A percentile compares a stretch with the other conserved stretches of the same genome.
phyloP scores from a whole-genome alignment of 2,888 invertebrate genomes.

The Caenorhabditis doughertyi region DNA sequence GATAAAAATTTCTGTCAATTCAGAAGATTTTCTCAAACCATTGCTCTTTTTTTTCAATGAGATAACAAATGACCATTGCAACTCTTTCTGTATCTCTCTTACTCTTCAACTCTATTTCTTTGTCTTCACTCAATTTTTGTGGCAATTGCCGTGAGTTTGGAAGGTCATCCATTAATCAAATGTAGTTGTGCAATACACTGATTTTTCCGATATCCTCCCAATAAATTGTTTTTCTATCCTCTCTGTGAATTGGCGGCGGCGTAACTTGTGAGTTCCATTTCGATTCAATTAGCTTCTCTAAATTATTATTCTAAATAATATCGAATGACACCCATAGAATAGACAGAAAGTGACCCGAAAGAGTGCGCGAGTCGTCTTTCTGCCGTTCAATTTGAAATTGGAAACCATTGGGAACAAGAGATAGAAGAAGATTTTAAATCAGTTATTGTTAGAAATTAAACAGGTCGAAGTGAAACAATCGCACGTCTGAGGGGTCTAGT shows the following conservation, averaged over 20 bases:
- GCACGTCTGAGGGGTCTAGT: background rate
- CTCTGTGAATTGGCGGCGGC: background rate
- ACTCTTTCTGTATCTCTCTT: constrained; percentile 20
- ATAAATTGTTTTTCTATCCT: background rate
- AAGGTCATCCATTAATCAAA: constrained; percentile 50
- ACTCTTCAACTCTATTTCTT: background rate
- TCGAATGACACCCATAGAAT: constrained; percentile 35
- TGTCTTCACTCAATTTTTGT: constrained; percentile 17
- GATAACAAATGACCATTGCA: constrained; percentile 36
- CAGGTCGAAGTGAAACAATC: background rate
- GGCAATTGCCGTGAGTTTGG: constrained; percentile 41
- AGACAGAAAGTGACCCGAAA: constrained; percentile 7
- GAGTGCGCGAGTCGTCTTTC: constrained; percentile 21
- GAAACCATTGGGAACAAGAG: constrained; percentile 17
- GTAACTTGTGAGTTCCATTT: constrained; percentile 6
- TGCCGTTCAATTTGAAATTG: constrained; percentile 54
- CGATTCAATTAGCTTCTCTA: constrained; percentile 36
- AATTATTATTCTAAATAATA: constrained; percentile 51
- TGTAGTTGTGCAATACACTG: constrained; percentile 42
- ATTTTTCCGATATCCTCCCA: background rate
- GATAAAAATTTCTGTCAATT: constrained; percentile 9
- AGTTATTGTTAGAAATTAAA: constrained; percentile 38
- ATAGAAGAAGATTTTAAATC: background rate
- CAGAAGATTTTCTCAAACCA: background rate
- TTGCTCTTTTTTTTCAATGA: constrained; percentile 33